Evolutionary conservation across 2,797 vertebrate species (phyloP).

Genomic region (Myotis vivesi): DNA sequence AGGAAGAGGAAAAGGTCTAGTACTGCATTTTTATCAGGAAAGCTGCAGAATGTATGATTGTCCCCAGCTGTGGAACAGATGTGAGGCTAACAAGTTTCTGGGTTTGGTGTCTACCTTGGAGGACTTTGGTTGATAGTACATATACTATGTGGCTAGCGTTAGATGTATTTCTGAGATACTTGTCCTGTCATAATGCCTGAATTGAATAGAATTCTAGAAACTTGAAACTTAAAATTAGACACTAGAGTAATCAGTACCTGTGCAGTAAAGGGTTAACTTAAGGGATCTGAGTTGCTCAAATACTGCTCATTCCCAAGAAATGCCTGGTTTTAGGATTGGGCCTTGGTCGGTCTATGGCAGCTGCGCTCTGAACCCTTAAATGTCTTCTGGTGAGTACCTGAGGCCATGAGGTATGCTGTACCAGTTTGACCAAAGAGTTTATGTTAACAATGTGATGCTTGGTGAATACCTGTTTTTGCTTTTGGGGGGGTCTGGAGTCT

Average conservation of each 20-base stretch:
- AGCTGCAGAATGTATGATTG: not conserved
- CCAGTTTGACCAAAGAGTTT: not conserved
- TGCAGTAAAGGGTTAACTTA: not conserved
- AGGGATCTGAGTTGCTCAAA: not conserved
- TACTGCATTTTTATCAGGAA: not conserved
- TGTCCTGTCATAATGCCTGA: not conserved
- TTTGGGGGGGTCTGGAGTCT: not conserved
- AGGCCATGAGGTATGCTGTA: not conserved
- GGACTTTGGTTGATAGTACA: not conserved
- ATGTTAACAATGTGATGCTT: not conserved
- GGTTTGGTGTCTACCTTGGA: not conserved
- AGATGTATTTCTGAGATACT: not conserved
- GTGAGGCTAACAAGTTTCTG: not conserved
- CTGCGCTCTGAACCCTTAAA: not conserved
- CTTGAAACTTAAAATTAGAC: not conserved
- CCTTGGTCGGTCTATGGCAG: not conserved
- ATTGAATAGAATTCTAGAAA: not conserved
- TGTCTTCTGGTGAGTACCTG: not conserved
- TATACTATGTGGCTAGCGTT: not conserved
- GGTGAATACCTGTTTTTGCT: not conserved
- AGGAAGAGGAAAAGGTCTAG: not conserved
- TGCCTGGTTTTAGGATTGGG: not conserved
- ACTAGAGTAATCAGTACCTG: not conserved
- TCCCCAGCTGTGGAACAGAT: not conserved
- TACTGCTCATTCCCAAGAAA: not conserved